Base-by-base conservation (phyloP, 2,888 invertebrate genomes). In the Plebejus argus region DNA sequence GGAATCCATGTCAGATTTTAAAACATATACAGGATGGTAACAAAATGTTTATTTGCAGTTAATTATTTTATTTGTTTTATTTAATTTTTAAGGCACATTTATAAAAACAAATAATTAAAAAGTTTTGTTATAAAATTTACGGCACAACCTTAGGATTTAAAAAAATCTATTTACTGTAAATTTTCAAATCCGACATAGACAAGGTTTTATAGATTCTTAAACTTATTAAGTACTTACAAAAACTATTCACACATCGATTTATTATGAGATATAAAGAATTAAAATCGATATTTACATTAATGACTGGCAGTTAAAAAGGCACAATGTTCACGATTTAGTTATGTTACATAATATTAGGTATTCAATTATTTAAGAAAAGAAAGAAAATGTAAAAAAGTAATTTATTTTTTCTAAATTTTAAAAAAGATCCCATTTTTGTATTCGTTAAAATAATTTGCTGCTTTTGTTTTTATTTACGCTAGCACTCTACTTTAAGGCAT, bases 221-320 rank as follows among this genome's bases (percentile, higher is more conserved):
- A 80, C 81, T 83, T 85, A 85, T 88, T 84, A 85, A 85, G 85
- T 85, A 85, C 85, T 79, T 28, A 76, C 58, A 79, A 80, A 80
- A 76, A 78, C 78, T 78, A 79, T 78, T 79, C 72, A 78, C 70
- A 70, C 79, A 77, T 80, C 58, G 76, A 72, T 71, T 78, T 72
- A 45, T 45, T 71, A 79, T 78, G 79, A 79, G 78, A 81, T 81
- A 79, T 82, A 84, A 82, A 83, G 83, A 83, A 53, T 84, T 85
- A 86, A 84, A 85, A 83, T 70, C 74, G 79, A 79, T 91, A 91
- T 91, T 88, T 91, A 91, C 91, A 91, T 86, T 87, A 91, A 88
- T 92, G 91, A 90, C 89, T 92, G 92, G 91, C 92, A 92, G 91
- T 91, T 89, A 80, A 87, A 87, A 92, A 93, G 92, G 92, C 92